phyloP scores from a whole-genome alignment of 2,797 vertebrate genomes.

The Tapera naevia region DNA sequence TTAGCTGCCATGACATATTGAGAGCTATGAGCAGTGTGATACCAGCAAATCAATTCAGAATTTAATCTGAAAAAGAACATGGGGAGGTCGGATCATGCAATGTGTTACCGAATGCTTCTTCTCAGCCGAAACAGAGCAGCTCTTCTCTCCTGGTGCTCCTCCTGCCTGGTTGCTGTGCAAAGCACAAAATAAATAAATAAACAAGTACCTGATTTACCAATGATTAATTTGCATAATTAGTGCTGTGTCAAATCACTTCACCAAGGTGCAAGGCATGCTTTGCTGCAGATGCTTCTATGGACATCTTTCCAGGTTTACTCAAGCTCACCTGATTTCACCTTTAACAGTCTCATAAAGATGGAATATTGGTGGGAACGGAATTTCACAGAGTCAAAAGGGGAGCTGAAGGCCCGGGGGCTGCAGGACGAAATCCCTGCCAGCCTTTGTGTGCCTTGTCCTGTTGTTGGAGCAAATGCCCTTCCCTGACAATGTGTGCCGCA shows the following conservation, averaged over 20 bases:
- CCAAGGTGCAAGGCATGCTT: background rate
- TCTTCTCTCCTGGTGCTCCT: background rate
- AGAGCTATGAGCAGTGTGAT: background rate
- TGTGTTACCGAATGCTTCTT: background rate
- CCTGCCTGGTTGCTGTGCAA: background rate
- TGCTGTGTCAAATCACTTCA: background rate
- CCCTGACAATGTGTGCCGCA: background rate
- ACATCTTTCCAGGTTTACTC: background rate
- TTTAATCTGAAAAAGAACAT: background rate
- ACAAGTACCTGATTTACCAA: background rate
- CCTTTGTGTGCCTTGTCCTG: background rate
- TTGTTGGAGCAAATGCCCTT: background rate
- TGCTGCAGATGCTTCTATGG: background rate
- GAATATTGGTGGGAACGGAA: fast-evolving
- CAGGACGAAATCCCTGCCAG: background rate
- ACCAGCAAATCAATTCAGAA: slow-evolving; percentile 32
- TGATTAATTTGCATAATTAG: slow-evolving; percentile 62
- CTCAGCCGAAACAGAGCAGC: background rate
- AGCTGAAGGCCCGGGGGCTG: background rate
- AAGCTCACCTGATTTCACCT: background rate
- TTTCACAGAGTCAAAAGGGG: background rate
- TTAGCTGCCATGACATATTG: slow-evolving; percentile 1
- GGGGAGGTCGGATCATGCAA: background rate
- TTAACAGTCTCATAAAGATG: fast-evolving
- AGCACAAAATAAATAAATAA: slow-evolving; percentile 34